These are phyloP conservation scores for Spodoptera litura DNA, from an alignment of 1,140 invertebrate species.

Conservation along the genomic window DNA sequence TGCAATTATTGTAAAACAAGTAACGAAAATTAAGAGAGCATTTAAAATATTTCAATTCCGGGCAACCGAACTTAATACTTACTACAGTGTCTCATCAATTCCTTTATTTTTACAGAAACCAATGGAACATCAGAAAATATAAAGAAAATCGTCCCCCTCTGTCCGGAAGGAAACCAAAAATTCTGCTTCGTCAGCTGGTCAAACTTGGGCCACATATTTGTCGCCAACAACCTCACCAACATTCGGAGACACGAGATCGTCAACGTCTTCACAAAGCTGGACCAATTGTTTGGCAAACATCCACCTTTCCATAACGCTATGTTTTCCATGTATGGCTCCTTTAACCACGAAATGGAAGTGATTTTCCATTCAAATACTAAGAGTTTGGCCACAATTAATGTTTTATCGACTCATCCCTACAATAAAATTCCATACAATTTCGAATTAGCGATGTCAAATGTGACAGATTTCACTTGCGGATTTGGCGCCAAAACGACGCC, in stretches of 20 bases:
- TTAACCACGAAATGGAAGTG: conserved; percentile 87
- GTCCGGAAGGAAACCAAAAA: conserved; percentile 83
- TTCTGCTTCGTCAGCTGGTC: conserved; percentile 91
- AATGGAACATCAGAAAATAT: conserved; percentile 48
- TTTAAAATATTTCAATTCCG: too few relatives aligned
- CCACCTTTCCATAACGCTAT: conserved; percentile 87
- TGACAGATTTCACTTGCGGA: conserved; percentile 47
- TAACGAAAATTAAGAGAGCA: too few relatives aligned
- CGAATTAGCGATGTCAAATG: conserved; percentile 65
- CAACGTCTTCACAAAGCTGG: conserved; percentile 88
- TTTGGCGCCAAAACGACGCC: conserved; percentile 51
- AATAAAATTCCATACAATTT: conserved; percentile 73
- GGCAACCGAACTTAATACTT: too few relatives aligned
- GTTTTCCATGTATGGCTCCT: conserved; percentile 89
- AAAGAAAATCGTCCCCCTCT: conserved; percentile 83
- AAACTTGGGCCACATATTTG: conserved; percentile 88
- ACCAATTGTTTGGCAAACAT: conserved; percentile 89
- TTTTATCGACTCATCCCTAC: conserved; percentile 77
- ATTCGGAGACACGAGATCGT: conserved; percentile 88
- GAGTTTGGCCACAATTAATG: conserved; percentile 77
- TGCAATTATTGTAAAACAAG: too few relatives aligned
- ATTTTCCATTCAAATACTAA: conserved; percentile 90
- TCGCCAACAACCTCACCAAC: conserved; percentile 85
- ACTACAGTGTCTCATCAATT: background rate
- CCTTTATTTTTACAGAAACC: conserved; percentile 56